Conservation (phyloP, 2,888 invertebrate species). For the Apamea monoglypha region DNA sequence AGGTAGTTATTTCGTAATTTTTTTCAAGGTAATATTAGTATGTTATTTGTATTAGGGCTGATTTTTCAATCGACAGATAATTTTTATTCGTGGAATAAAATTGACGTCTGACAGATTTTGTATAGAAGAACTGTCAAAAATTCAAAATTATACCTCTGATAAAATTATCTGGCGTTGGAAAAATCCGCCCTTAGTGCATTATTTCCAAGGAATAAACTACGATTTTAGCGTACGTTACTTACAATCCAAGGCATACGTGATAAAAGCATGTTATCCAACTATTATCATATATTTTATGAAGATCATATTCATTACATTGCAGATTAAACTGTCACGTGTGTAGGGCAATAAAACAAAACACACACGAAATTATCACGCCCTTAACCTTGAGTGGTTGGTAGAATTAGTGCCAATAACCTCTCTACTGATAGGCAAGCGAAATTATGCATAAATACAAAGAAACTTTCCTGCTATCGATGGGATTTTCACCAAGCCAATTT, state of each 20-base stretch:
- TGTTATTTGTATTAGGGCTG: constrained; percentile 6
- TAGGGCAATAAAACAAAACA: constrained; percentile 30
- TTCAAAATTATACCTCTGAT: too few relatives aligned
- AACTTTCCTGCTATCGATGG: background rate
- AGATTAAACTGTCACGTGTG: constrained; percentile 25
- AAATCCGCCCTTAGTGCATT: background rate
- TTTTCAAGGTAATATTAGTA: background rate
- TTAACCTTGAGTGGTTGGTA: constrained; percentile 23
- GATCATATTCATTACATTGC: background rate
- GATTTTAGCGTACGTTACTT: background rate
- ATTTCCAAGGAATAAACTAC: background rate
- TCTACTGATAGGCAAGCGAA: constrained; percentile 13
- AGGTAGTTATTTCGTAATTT: background rate
- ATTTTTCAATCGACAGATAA: too few relatives aligned
- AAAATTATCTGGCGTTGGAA: too few relatives aligned
- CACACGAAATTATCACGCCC: constrained; percentile 19
- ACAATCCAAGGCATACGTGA: background rate
- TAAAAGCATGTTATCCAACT: constrained; percentile 11
- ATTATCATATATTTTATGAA: background rate
- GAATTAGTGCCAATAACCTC: background rate
- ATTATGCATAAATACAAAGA: background rate
- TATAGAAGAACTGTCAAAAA: too few relatives aligned
- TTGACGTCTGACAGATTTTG: too few relatives aligned
- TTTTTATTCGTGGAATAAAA: too few relatives aligned
- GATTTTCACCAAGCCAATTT: background rate